Base-by-base conservation (phyloP, 2,797 vertebrate species). In the Ceyx erithaca region DNA sequence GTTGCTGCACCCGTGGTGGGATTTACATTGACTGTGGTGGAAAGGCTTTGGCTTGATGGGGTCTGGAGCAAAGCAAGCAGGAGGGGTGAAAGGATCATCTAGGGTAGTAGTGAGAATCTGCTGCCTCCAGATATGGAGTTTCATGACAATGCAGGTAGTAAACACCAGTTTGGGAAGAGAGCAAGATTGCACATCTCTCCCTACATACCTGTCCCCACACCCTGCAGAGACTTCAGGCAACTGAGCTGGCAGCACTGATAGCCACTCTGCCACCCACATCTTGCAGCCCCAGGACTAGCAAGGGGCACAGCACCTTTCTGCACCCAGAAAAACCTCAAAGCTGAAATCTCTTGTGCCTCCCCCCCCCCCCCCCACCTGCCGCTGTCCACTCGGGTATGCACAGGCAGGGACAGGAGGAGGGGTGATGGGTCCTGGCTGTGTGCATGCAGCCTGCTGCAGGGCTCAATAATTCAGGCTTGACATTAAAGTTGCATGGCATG, bases 381-480 rank as follows among this genome's bases (percentile, higher is more conserved):
- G 45, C 35, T 61, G 49, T 67, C 78, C 6, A 5, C 5, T 48
- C 2, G 1, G 30, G 52, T 2, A 0, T 12, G 9, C 2, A 1
- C 0, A 2, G 64, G 10, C 40, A 59, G 25, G 40, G 59, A 69
- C 48, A 67, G 46, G 68, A 80, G 63, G 30, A 89, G 43, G 45
- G 45, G 15, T 17, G 52, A 28, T 1, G 21, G 6, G 31, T 89
- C 52, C 52, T 80, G 75, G 64, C 71, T 45, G 20, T 12, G 0
- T 1, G 10, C 78, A 66, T 2, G 0, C 78, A 85, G 61, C 54
- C 64, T 2, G 1, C 92, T 80, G 81, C 85, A 80, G 63, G 71
- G 69, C 89, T 94, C 85, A 94, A 33, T 94, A 93, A 95, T 94
- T 94, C 89, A 95, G 89, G 72, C 79, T 58, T 35, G 64, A 89